Evolutionary conservation across 2,888 invertebrate species (phyloP).

Genomic region (Orgyia antiqua): DNA sequence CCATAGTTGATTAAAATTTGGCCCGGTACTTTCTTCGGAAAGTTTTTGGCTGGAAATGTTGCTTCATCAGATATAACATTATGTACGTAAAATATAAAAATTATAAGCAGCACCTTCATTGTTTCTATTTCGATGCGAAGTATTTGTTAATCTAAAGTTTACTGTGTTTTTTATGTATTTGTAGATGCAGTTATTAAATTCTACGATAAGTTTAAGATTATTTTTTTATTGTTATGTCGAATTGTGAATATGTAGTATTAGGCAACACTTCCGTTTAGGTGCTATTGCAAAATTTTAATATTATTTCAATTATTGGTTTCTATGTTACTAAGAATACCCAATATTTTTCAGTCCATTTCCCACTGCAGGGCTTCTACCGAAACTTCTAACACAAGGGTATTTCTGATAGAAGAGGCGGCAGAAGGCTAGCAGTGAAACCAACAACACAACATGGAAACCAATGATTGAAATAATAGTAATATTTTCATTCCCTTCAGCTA

Average conservation of each 20-base stretch:
- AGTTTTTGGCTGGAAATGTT: constrained; percentile 13
- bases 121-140: constrained; percentile 10
- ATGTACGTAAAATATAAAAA: constrained; percentile 26
- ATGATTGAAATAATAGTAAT: no score
- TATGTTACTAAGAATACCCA: no score
- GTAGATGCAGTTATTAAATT: constrained; percentile 25
- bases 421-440: no score
- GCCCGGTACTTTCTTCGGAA: constrained; percentile 34
- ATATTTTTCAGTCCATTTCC: no score
- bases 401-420: no score
- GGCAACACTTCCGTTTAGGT: no score
- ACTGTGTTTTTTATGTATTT: constrained; percentile 28
- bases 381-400: no score
- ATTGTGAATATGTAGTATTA: not conserved
- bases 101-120: constrained; percentile 36
- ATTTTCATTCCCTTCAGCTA: no score
- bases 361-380: no score
- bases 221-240: constrained; percentile 13
- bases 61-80: constrained; percentile 15
- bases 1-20: constrained; percentile 36
- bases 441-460: no score
- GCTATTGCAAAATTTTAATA: no score
- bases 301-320: no score
- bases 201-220: constrained; percentile 33
- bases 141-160: constrained; percentile 16